Evolutionary conservation across 2,113 vertebrate genomes (phyloP).

Genomic region (Theristicus caerulescens): DNA sequence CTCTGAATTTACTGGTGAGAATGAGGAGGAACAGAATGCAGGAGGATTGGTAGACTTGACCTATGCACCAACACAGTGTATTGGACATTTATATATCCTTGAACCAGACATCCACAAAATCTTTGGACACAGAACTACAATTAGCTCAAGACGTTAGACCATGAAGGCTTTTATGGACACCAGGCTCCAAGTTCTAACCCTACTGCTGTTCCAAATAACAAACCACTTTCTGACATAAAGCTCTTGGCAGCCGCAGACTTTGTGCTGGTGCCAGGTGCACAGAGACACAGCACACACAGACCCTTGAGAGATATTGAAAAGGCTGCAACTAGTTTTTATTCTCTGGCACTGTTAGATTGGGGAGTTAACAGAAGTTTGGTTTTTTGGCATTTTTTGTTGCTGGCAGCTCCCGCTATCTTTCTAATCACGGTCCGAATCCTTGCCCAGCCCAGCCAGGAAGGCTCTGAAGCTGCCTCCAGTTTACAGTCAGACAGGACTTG

Average conservation of each 20-base stretch:
- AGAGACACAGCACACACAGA: not conserved
- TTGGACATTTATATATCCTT: not conserved
- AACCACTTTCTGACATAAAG: not conserved
- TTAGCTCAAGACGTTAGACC: not conserved
- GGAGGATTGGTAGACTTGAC: not conserved
- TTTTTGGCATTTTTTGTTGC: not conserved
- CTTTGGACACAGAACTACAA: not conserved
- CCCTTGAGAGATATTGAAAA: not conserved
- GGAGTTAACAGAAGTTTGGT: not conserved
- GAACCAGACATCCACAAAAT: not conserved
- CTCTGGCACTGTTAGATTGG: not conserved
- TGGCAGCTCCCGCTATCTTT: not conserved
- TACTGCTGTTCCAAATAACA: not conserved
- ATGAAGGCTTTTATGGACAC: not conserved
- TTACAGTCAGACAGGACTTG: not conserved
- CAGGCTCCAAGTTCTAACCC: not conserved
- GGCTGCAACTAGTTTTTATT: not conserved
- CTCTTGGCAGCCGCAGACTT: not conserved
- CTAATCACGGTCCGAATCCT: not conserved
- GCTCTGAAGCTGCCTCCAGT: not conserved
- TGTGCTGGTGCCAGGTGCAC: not conserved
- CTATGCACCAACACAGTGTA: no score
- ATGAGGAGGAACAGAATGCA: not conserved
- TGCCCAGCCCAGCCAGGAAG: not conserved
- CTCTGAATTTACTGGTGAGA: not conserved